phyloP scores from a whole-genome alignment of 2,113 vertebrate species.

The Pantherophis guttatus region DNA sequence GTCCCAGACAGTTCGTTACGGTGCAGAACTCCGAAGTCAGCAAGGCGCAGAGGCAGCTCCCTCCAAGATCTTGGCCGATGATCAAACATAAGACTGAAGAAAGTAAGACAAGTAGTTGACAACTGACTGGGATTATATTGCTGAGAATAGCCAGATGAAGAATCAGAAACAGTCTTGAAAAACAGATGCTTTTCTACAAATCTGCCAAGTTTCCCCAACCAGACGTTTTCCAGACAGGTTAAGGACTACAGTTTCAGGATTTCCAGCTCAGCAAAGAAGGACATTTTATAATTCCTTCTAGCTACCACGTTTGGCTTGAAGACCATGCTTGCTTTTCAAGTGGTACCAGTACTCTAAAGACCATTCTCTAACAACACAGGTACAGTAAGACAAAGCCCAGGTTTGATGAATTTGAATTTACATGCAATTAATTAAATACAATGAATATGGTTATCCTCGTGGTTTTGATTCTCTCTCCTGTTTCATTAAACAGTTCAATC shows the following conservation, averaged over 20 bases:
- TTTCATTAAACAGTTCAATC: not conserved
- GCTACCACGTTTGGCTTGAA: too few relatives aligned
- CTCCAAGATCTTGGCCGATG: conserved; percentile 96
- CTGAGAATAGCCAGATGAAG: conserved; percentile 14
- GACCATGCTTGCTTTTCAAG: too few relatives aligned
- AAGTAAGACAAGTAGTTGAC: conserved; percentile 13
- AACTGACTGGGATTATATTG: not conserved
- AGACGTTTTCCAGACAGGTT: not conserved
- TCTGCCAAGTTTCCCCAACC: not conserved
- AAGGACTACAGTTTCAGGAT: not conserved
- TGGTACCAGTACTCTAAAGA: too few relatives aligned
- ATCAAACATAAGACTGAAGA: conserved; percentile 92
- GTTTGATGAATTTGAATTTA: too few relatives aligned
- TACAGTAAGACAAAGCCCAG: too few relatives aligned
- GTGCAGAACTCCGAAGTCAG: conserved; percentile 96
- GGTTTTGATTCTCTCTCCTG: not conserved
- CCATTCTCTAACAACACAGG: too few relatives aligned
- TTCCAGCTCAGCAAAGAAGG: not conserved
- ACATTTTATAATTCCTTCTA: not conserved
- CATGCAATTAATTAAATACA: not conserved
- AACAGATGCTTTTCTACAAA: fast-evolving
- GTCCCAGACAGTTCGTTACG: conserved; percentile 94
- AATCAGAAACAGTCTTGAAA: not conserved
- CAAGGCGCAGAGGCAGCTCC: conserved; percentile 88
- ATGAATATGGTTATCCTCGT: not conserved